phyloP scores from a whole-genome alignment of 2,797 vertebrate genomes.

The Danio kyathit region DNA sequence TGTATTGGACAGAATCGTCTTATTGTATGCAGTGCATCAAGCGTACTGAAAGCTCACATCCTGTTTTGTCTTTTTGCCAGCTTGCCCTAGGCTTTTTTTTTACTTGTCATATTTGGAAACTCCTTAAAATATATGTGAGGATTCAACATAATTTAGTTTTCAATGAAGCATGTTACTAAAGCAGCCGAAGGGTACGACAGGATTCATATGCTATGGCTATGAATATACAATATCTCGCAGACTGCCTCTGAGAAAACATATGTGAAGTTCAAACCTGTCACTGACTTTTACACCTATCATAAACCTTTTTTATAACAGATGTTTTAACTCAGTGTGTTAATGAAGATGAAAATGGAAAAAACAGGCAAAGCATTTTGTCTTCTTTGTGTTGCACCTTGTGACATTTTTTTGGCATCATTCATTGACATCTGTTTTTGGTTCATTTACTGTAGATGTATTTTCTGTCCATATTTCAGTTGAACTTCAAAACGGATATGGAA shows the following conservation, averaged over 20 bases:
- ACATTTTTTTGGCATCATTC: no score
- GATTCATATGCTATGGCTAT: constrained; percentile 2
- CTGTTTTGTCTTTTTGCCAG: constrained; percentile 44
- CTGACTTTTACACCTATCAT: background rate
- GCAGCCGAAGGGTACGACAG: background rate
- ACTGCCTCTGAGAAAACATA: background rate
- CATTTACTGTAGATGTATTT: no score
- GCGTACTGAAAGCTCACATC: constrained; percentile 46
- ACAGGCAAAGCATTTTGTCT: no score
- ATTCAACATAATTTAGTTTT: constrained; percentile 1
- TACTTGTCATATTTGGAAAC: constrained; percentile 36
- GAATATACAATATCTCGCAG: background rate
- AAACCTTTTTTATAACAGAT: background rate
- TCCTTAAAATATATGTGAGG: constrained; percentile 14
- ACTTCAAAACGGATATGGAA: no score
- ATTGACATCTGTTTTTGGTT: no score
- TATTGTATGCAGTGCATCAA: constrained; percentile 44
- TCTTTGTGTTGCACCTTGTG: no score
- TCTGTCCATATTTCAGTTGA: no score
- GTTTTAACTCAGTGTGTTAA: background rate
- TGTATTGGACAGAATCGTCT: constrained; percentile 44
- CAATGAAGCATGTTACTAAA: constrained; percentile 10
- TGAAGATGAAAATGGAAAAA: no score
- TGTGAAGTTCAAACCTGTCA: background rate
- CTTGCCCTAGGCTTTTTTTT: constrained; percentile 41